Base-by-base conservation (phyloP, 2,113 vertebrate species). In the Platichthys stellatus region DNA sequence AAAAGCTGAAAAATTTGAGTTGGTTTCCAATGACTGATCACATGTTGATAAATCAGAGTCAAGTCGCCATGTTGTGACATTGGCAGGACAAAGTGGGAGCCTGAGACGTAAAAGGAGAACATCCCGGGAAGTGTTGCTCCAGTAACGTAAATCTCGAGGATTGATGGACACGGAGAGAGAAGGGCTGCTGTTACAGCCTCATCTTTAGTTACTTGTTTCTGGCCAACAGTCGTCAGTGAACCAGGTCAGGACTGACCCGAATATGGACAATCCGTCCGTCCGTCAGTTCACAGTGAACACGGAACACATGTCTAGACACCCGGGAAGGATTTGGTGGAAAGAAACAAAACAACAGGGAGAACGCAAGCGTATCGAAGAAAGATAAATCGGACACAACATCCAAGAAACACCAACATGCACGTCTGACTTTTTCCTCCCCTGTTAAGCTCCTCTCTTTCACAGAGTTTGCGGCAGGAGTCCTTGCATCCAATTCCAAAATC, bases 21-120 rank as follows among this genome's bases (percentile, higher is more conserved):
- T 24, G 72, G 83, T 81, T 74, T 87, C 76, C 5, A 11, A 38
- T 83, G 62, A 74, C 76, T 31, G 80, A 84, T 87, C 78, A 78
- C 62, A 79, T 23, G 49, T 3, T 2, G 1, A 81, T 80, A 20
- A 58, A 83, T 90, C 77, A 79, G 61, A 49, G 66, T 74, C 57
- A 82, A 62, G 64, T 57, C 40, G 61, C 54, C 51, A 31, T 77
- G 82, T 82, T 80, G 77, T 89, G 77, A 85, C 80, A 83, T 74
- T 24, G 20, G 12, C 3, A n/a, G 38, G 38, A 63, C 38, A 59
- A 74, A 63, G 76, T 26, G 35, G 26, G 60, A 72, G 76, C 69
- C 66, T 38, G 54, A 64, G 40, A 71, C 38, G 86, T 88, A 89
- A 90, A 83, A 35, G 82, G 82, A 90, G 78, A 86, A 54, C 51